Base-by-base conservation (phyloP, 2,888 invertebrate species). In the Sminthurinus aureus region DNA sequence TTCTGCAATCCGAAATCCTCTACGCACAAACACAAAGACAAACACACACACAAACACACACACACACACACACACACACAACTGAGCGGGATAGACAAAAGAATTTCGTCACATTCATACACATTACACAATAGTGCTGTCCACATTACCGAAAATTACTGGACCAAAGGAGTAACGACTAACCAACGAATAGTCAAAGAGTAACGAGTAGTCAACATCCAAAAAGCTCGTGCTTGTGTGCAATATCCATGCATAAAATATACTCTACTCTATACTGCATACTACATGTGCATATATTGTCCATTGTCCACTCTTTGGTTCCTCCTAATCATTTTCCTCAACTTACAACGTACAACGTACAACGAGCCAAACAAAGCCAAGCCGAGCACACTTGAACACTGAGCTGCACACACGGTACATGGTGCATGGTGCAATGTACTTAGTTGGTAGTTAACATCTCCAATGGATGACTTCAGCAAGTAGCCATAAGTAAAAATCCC, bases 81-180 rank as follows among this genome's bases (percentile, higher is more conserved):
- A 8, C 4, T 24, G 24, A 71, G 26, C 26, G 22, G 24, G 71
- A 24, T 24, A 71, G 71, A 71, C 69, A 20, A 69, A 22, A 71
- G 24, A 22, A 24, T 71, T 71, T 22, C 26, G 71, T 71, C 71
- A 71, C 71, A 26, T 26, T 24, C 69, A 22, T 69, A 58, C 58
- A 9, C 20, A 22, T n/a, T 69, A n/a, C n/a, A 20, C 20, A 69
- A 22, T 22, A n/a, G 69, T 24, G 71, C 58, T 71, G 71, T 20
- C 71, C 26, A 71, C 24, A 13, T 71, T 71, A 71, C 22, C 38
- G 38, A 38, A 38, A 38, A 71, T 71, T 26, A 71, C 69, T 22
- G 9, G 22, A n/a, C 11, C 38, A 38, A 38, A 38, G 38, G 38
- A 38, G 38, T 38, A 38, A 38, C 38, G 38, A 38, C 3, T 38